Base-by-base conservation (phyloP, 2,797 vertebrate species). In the Fistularia tabacaria region DNA sequence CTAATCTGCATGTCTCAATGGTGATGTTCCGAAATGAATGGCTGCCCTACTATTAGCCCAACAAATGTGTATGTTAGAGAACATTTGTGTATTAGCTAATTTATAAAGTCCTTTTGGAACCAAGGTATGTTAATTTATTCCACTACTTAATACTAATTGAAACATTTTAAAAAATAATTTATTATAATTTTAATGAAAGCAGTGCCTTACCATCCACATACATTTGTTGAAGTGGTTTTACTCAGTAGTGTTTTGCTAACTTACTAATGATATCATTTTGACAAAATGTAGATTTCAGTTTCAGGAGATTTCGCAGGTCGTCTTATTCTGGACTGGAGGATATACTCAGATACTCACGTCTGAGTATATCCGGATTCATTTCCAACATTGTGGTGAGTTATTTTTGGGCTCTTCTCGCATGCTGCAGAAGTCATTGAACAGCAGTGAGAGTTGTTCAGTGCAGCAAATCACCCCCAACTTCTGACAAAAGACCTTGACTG, bases 351-450 rank as follows among this genome's bases (percentile, higher is more conserved):
- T 10, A 15, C 8, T 47, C 10, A 1, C 45, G 6, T 14, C 15
- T 52, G 25, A 3, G 1, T 49, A 53, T 25, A 15, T 71, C 42
- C 58, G 50, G 52, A 68, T 64, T 52, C 38, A n/a, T 48, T 61
- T 61, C 64, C 44, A 46, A 49, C 55, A 40, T 15, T 51, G 59
- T 46, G 42, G 38, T 51, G 57, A 64, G 74, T 77, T 84, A 80
- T 83, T 85, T 81, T 72, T 64, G 66, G 61, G 52, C 54, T 70
- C 57, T 38, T 48, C 72, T 66, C 70, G 59, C 50, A 50, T 0
- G 9, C 66, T 66, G 73, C 52, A 79, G 54, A 73, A 69, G 44
- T 67, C 57, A 57, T 69, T 73, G 67, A 71, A 71, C 63, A 59
- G 64, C 68, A 52, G 46, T 66, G 42, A 68, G 57, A 64, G 51